Conservation (phyloP, 1,140 invertebrate genomes). For the Penaeus japonicus region DNA sequence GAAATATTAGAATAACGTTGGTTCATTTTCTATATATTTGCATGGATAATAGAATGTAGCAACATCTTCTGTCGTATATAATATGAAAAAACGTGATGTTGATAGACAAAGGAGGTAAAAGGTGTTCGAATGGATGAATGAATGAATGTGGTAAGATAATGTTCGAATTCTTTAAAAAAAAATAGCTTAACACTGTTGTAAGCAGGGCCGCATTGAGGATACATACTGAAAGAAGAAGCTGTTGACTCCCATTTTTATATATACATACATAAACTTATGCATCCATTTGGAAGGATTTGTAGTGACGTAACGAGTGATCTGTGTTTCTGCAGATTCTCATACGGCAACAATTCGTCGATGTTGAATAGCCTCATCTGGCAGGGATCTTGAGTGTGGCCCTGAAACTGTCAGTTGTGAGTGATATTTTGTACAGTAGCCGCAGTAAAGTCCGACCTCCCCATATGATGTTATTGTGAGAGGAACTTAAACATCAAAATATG, state of each 20-base stretch:
- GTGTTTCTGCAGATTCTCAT: too few species aligned
- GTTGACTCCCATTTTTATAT: neutral
- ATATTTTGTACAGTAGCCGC: constrained; percentile 54
- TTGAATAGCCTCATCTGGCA: neutral
- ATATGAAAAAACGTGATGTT: constrained; percentile 51
- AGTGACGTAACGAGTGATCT: too few species aligned
- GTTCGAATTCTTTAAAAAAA: neutral
- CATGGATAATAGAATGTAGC: constrained; percentile 55
- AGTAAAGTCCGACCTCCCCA: constrained; percentile 52
- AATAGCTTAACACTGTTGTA: constrained; percentile 2
- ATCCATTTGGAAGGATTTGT: constrained; percentile 16
- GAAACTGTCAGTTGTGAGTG: constrained; percentile 45
- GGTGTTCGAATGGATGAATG: constrained; percentile 39
- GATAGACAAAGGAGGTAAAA: constrained; percentile 51
- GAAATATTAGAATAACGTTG: constrained; percentile 54
- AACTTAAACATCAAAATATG: constrained; percentile 56
- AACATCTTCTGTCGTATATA: constrained; percentile 56
- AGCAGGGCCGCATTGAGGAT: constrained; percentile 45
- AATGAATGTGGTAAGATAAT: constrained; percentile 35
- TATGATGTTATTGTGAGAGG: constrained; percentile 52
- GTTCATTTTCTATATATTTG: constrained; percentile 56
- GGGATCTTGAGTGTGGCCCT: constrained; percentile 46
- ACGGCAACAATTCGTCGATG: too few species aligned
- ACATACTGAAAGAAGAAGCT: neutral
- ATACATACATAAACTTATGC: neutral